phyloP scores from a whole-genome alignment of 2,113 vertebrate genomes.

The Oxygymnocypris stewartii region DNA sequence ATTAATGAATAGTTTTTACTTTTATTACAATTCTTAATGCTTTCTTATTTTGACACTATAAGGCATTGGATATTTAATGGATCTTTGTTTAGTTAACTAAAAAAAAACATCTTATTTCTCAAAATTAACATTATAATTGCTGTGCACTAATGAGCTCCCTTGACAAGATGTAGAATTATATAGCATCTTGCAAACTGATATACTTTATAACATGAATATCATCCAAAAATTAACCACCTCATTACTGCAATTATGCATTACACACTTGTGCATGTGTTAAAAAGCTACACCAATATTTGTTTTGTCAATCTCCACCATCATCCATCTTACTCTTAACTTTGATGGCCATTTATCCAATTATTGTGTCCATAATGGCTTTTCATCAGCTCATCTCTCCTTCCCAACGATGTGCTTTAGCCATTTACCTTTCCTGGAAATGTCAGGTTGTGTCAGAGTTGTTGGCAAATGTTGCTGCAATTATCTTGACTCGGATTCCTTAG shows the following conservation, averaged over 20 bases:
- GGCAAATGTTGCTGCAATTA: constrained; percentile 61
- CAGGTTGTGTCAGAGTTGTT: constrained; percentile 59
- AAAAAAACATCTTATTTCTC: background rate
- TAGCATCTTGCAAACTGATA: background rate
- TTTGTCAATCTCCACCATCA: constrained; percentile 52
- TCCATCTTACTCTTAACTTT: constrained; percentile 54
- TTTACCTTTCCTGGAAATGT: constrained; percentile 60
- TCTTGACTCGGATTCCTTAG: constrained; percentile 55
- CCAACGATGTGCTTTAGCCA: constrained; percentile 43
- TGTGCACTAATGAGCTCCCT: constrained; percentile 7
- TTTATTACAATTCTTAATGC: background rate
- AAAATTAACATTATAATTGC: background rate
- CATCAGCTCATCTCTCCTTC: constrained; percentile 35
- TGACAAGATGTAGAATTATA: background rate
- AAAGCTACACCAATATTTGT: constrained; percentile 54
- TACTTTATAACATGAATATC: background rate
- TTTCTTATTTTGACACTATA: background rate
- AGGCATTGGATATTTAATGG: background rate
- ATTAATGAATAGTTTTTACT: background rate
- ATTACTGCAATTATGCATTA: constrained; percentile 37
- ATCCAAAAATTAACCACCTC: constrained; percentile 33
- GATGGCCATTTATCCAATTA: constrained; percentile 60
- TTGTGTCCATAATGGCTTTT: constrained; percentile 54
- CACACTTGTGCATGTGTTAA: constrained; percentile 42
- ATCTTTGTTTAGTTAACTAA: background rate